Percentiles rank a stretch among this genome's conserved stretches.
Evolutionary conservation across 2,888 invertebrate species (phyloP).

Genomic region (Enchytraeus crypticus): DNA sequence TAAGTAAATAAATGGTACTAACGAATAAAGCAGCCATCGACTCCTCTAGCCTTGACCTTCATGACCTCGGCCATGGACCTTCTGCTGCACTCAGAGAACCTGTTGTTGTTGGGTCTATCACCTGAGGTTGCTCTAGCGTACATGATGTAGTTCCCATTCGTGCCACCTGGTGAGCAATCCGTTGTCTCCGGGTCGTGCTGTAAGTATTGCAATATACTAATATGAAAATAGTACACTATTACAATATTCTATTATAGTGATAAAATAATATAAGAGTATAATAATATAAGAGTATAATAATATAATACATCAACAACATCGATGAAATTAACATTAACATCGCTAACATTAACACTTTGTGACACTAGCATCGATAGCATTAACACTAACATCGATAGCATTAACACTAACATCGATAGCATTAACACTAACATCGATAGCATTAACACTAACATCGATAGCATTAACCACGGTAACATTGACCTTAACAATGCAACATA

Average conservation of each 20-base stretch:
- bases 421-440: no score
- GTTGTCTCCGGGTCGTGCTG: slow-evolving; percentile 85
- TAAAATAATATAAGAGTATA: not conserved
- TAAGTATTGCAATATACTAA: no score
- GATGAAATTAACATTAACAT: no score
- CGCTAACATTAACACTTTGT: no score
- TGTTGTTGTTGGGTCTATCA: slow-evolving; percentile 90
- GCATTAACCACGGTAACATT: no score
- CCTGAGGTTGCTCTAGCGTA: slow-evolving; percentile 96
- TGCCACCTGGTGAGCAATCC: slow-evolving; percentile 69
- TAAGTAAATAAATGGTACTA: slow-evolving; percentile 23
- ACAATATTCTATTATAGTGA: not conserved
- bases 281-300: no score
- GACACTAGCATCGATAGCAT: no score
- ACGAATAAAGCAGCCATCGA: slow-evolving; percentile 87
- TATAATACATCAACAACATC: no score
- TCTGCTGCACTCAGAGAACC: slow-evolving; percentile 89
- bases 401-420: no score
- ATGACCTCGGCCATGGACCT: slow-evolving; percentile 76
- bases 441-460: no score
- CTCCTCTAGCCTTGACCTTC: slow-evolving; percentile 78
- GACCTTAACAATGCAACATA: no score
- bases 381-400: no score
- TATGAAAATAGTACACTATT: not conserved
- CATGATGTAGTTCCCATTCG: slow-evolving; percentile 97